These are phyloP conservation scores for Megalurothrips usitatus DNA, from an alignment of 2,888 invertebrate species.

Conservation along the genomic window DNA sequence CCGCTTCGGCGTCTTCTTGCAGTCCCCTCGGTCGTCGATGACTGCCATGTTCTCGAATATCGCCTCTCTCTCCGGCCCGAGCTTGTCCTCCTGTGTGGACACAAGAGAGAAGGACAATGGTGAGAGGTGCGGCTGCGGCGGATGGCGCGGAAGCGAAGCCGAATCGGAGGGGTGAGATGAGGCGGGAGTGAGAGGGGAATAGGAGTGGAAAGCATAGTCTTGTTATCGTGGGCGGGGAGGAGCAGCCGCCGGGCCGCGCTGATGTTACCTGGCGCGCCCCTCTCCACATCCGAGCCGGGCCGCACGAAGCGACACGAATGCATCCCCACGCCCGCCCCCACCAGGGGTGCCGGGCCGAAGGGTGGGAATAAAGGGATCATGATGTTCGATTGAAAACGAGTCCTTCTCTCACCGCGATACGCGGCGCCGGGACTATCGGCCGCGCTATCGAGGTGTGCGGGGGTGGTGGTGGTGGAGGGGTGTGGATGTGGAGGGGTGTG, in stretches of 20 bases:
- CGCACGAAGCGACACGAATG: too few species aligned
- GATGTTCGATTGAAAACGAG: conserved; percentile 3
- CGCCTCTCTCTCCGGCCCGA: conserved; percentile 44
- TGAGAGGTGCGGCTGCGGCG: background rate
- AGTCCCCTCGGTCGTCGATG: conserved; percentile 33
- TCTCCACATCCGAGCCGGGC: too few species aligned
- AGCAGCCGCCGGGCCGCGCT: too few species aligned
- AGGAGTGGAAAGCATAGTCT: too few species aligned
- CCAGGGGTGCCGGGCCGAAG: background rate
- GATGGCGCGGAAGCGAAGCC: background rate
- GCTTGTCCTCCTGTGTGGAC: conserved; percentile 31
- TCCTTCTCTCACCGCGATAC: background rate
- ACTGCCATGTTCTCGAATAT: conserved; percentile 45
- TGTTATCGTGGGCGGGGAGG: too few species aligned
- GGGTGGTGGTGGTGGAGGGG: background rate
- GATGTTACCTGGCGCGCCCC: too few species aligned
- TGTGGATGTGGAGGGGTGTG: background rate
- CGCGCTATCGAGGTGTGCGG: background rate
- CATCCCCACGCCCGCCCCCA: too few species aligned
- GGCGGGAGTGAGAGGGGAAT: too few species aligned
- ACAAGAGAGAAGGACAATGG: background rate
- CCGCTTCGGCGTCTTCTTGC: conserved; percentile 37
- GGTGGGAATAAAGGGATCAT: background rate
- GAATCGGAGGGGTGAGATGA: too few species aligned
- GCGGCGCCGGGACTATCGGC: background rate